phyloP scores from a whole-genome alignment of 2,113 vertebrate genomes.

The Collichthys lucidus region DNA sequence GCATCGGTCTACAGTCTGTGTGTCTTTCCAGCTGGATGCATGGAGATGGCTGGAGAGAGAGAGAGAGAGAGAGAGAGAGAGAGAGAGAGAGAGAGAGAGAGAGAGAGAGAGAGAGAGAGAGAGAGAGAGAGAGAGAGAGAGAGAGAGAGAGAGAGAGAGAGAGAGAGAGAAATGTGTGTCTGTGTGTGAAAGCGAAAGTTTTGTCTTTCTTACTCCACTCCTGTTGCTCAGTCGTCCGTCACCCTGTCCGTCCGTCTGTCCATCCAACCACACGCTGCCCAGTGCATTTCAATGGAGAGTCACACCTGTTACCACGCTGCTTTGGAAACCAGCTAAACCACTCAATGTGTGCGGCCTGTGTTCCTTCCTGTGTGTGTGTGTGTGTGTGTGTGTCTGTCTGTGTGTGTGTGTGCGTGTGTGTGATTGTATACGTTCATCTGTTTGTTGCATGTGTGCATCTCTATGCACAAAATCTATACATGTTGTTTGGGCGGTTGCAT shows the following conservation, averaged over 20 bases:
- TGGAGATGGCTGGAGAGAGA: conserved; percentile 14
- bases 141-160: not conserved
- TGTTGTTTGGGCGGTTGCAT: conserved; percentile 55
- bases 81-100: not conserved
- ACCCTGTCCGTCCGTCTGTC: conserved; percentile 11
- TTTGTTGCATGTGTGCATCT: conserved; percentile 53
- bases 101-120: not conserved
- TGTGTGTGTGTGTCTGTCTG: conserved; percentile 22
- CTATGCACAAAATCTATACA: conserved; percentile 44
- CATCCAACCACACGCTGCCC: conserved; percentile 70
- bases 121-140: not conserved
- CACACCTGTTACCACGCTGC: conserved; percentile 47
- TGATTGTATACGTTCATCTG: conserved; percentile 48
- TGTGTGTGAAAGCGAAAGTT: conserved; percentile 30
- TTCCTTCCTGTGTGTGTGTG: conserved; percentile 43
- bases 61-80: not conserved
- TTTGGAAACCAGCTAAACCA: conserved; percentile 66
- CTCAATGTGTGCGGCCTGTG: conserved; percentile 60
- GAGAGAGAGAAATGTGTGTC: conserved; percentile 18
- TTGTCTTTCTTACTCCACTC: conserved; percentile 55
- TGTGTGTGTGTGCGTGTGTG: conserved; percentile 9
- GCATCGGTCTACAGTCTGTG: conserved; percentile 77
- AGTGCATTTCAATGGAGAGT: conserved; percentile 84
- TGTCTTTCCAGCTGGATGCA: conserved; percentile 54
- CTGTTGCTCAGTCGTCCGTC: conserved; percentile 54